Conservation (phyloP, 2,113 vertebrate species). For the Sorex araneus region DNA sequence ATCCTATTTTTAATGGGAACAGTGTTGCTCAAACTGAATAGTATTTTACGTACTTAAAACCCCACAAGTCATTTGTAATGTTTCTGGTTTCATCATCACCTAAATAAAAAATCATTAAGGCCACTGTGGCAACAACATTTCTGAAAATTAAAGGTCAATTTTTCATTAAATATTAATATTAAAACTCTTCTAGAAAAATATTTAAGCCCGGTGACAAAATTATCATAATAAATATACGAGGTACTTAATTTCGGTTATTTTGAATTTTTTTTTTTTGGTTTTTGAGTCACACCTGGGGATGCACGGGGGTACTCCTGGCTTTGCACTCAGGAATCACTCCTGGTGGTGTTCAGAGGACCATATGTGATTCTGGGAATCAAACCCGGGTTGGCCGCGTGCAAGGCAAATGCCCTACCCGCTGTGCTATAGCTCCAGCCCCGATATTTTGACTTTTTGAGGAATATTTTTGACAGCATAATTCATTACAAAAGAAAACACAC, state of each 20-base stretch:
- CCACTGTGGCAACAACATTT: neutral
- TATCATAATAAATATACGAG: neutral
- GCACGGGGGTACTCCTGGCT: too few species aligned
- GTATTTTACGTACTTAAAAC: neutral
- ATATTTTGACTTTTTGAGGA: too few species aligned
- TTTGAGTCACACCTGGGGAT: too few species aligned
- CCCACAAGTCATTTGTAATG: neutral
- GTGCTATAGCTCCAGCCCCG: too few species aligned
- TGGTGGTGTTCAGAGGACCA: too few species aligned
- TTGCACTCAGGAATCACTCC: too few species aligned
- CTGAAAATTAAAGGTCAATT: neutral
- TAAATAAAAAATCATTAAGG: neutral
- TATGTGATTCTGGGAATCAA: too few species aligned
- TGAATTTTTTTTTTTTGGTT: neutral
- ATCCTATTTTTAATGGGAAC: neutral
- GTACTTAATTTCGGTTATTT: neutral
- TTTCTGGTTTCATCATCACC: neutral
- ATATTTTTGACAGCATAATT: neutral
- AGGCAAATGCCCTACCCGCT: too few species aligned
- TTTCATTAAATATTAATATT: conserved; percentile 7
- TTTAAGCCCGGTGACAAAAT: neutral
- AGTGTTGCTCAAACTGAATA: neutral
- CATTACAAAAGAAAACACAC: neutral
- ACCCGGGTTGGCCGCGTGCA: too few species aligned
- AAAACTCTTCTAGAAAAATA: neutral